phyloP scores from a whole-genome alignment of 2,888 invertebrate genomes.

The Nycteola revayana region DNA sequence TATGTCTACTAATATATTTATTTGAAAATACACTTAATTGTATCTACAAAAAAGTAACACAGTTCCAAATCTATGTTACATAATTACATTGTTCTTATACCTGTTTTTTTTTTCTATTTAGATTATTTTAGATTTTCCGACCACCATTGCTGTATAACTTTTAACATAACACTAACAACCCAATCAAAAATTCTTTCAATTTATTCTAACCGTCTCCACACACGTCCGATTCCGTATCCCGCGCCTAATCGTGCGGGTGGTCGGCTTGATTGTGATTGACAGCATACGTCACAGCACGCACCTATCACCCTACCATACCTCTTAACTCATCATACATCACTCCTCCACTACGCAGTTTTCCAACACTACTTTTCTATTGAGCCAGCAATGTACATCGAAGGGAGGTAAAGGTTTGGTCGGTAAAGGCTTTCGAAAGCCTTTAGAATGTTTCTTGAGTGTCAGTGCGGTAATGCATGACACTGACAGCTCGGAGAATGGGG shows the following conservation, averaged over 20 bases:
- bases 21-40: too few species aligned
- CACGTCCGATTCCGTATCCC: constrained; percentile 35
- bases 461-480: constrained; percentile 37
- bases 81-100: too few species aligned
- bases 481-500: constrained; percentile 38
- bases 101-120: too few species aligned
- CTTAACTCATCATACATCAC: constrained; percentile 32
- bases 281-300: constrained; percentile 64
- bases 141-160: too few species aligned
- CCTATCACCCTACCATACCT: constrained; percentile 19
- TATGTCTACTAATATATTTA: too few species aligned
- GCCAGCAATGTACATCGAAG: constrained; percentile 28
- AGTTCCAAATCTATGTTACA: too few species aligned
- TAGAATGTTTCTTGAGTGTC: constrained; percentile 46
- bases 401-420: constrained; percentile 6
- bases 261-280: constrained; percentile 80
- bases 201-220: constrained; percentile 41
- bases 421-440: constrained; percentile 47
- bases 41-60: too few species aligned
- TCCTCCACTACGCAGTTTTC: not conserved
- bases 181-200: too few species aligned
- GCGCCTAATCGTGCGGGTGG: constrained; percentile 76
- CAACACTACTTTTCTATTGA: not conserved
- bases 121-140: too few species aligned
- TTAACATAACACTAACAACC: too few species aligned